These are phyloP conservation scores for Hyposoter dolosus DNA, from an alignment of 2,888 invertebrate species.

Conservation along the genomic window DNA sequence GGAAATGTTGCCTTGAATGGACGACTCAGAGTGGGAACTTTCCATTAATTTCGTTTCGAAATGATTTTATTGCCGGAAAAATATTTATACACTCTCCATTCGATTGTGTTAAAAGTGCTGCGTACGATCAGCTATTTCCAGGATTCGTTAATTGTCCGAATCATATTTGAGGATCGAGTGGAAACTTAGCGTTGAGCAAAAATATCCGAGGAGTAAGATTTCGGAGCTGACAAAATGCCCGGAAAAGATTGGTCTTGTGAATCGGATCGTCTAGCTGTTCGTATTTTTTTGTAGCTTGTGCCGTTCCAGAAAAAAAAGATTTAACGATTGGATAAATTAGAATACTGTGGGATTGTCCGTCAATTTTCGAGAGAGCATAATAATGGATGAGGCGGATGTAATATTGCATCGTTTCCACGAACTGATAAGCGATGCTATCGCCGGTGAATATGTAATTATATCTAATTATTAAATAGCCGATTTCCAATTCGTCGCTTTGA, in stretches of 20 bases:
- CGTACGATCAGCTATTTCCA: neutral
- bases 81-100: no score
- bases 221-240: neutral
- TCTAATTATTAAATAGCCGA: conserved; percentile 67
- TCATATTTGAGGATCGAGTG: neutral
- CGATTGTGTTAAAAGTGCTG: no score
- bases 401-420: neutral
- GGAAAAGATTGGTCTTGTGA: neutral
- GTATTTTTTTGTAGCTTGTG: neutral
- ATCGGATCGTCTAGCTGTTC: neutral
- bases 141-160: neutral
- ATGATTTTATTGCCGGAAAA: no score
- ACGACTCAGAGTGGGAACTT: neutral
- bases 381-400: neutral
- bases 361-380: neutral
- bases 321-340: neutral
- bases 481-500: conserved; percentile 57
- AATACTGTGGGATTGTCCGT: neutral
- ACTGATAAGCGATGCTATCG: conserved; percentile 23
- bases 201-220: neutral
- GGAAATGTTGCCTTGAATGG: neutral
- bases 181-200: neutral
- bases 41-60: neutral
- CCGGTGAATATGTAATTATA: conserved; percentile 68
- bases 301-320: neutral